Percentiles rank a stretch among this genome's conserved stretches.
phyloP scores from a whole-genome alignment of 2,797 vertebrate genomes.

The Phoeniculus purpureus region DNA sequence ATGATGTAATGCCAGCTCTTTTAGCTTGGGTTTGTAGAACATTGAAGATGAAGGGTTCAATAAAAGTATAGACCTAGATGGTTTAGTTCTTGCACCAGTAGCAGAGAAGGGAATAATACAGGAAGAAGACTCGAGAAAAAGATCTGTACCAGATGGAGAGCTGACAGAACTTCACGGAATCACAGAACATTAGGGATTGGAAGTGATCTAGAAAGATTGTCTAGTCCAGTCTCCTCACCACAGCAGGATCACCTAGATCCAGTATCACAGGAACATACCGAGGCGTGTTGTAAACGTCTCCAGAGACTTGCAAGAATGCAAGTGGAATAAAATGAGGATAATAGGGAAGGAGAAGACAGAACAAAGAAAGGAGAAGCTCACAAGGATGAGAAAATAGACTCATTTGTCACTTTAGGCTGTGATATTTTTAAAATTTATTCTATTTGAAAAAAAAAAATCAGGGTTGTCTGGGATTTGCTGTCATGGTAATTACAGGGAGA shows the following conservation, averaged over 20 bases:
- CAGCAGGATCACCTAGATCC: too few species aligned
- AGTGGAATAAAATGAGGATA: neutral
- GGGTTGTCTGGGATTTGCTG: neutral
- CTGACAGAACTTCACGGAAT: neutral
- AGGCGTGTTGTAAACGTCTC: too few species aligned
- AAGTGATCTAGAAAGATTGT: too few species aligned
- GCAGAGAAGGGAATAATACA: neutral
- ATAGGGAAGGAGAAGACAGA: neutral
- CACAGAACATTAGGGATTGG: too few species aligned
- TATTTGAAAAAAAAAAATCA: neutral
- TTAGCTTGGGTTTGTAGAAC: neutral
- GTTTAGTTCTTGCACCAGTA: neutral
- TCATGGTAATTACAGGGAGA: neutral
- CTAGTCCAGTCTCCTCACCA: too few species aligned
- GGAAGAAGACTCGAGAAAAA: conserved; percentile 9
- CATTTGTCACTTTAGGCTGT: neutral
- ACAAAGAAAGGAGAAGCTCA: neutral
- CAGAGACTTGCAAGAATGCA: too few species aligned
- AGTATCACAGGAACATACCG: too few species aligned
- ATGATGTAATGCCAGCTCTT: neutral
- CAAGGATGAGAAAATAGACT: neutral
- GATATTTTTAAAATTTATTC: neutral
- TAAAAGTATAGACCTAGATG: neutral
- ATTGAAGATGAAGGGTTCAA: neutral
- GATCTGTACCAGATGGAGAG: neutral